phyloP scores from a whole-genome alignment of 2,797 vertebrate genomes.

The Sebastiscus tertius region DNA sequence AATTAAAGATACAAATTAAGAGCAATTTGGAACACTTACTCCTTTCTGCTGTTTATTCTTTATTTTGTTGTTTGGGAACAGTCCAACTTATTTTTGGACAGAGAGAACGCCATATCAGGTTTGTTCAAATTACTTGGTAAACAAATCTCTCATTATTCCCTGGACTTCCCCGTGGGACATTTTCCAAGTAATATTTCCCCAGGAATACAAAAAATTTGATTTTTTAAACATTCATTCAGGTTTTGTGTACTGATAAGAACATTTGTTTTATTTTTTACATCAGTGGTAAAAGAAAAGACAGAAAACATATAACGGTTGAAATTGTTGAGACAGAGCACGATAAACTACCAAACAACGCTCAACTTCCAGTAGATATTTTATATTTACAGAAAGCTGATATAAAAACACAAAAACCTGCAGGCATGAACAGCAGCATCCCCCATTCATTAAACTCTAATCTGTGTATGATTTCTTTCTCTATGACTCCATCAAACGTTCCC shows the following conservation, averaged over 20 bases:
- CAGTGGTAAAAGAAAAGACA: not conserved
- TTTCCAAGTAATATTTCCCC: not conserved
- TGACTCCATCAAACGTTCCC: slow-evolving; percentile 30
- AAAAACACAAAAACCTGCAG: slow-evolving; percentile 1
- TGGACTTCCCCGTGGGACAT: not conserved
- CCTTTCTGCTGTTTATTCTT: not conserved
- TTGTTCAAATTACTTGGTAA: not conserved
- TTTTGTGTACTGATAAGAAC: not conserved
- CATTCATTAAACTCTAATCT: slow-evolving; percentile 41
- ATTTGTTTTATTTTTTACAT: not conserved
- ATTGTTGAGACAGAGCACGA: not conserved
- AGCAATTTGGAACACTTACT: not conserved
- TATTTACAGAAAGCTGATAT: not conserved
- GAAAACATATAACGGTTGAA: not conserved
- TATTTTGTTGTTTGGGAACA: not conserved
- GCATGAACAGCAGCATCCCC: not conserved
- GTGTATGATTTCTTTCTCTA: slow-evolving; percentile 21
- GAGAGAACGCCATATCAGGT: not conserved
- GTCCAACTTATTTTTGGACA: slow-evolving; percentile 1
- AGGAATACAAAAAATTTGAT: not conserved
- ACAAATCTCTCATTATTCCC: not conserved
- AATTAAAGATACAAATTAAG: slow-evolving; percentile 6
- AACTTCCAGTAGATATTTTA: not conserved
- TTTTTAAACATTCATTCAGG: slow-evolving; percentile 6
- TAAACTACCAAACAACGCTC: not conserved